Conservation (phyloP, 2,888 invertebrate species). For the Drosophila subquinaria region DNA sequence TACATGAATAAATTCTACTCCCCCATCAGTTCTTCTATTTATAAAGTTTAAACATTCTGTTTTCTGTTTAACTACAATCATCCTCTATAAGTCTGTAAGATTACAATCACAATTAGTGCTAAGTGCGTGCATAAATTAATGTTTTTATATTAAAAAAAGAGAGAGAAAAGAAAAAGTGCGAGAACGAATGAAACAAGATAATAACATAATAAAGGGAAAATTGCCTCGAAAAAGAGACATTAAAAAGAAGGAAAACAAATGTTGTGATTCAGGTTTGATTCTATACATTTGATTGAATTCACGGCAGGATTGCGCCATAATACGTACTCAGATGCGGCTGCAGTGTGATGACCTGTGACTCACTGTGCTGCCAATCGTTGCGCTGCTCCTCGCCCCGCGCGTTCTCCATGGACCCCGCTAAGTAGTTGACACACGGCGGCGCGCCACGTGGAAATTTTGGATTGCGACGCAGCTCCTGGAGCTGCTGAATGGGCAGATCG, state of each 20-base stretch:
- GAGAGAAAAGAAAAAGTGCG: constrained; percentile 30
- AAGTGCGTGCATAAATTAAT: constrained; percentile 67
- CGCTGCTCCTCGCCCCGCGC: constrained; percentile 90
- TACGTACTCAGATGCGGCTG: constrained; percentile 86
- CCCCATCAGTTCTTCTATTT: constrained; percentile 43
- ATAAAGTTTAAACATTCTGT: constrained; percentile 50
- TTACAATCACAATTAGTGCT: constrained; percentile 80
- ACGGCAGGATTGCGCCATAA: constrained; percentile 81
- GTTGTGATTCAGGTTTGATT: constrained; percentile 24
- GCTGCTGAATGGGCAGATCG: constrained; percentile 92
- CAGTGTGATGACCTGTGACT: constrained; percentile 86
- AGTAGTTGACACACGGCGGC: constrained; percentile 92
- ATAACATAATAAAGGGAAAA: constrained; percentile 49
- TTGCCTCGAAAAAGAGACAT: constrained; percentile 30
- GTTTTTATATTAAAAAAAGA: constrained; percentile 68
- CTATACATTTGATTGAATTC: constrained; percentile 9
- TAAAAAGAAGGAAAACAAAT: background rate
- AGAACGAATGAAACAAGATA: constrained; percentile 14
- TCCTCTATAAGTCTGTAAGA: constrained; percentile 74
- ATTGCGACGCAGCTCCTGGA: constrained; percentile 86
- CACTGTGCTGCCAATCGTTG: constrained; percentile 93
- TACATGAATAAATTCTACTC: constrained; percentile 27
- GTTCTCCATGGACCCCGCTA: constrained; percentile 89
- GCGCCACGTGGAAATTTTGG: constrained; percentile 85
- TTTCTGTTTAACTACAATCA: constrained; percentile 59